A percentile compares a stretch with the other conserved stretches of the same genome.
phyloP scores from a whole-genome alignment of 2,888 invertebrate species.

The Sicus ferrugineus region DNA sequence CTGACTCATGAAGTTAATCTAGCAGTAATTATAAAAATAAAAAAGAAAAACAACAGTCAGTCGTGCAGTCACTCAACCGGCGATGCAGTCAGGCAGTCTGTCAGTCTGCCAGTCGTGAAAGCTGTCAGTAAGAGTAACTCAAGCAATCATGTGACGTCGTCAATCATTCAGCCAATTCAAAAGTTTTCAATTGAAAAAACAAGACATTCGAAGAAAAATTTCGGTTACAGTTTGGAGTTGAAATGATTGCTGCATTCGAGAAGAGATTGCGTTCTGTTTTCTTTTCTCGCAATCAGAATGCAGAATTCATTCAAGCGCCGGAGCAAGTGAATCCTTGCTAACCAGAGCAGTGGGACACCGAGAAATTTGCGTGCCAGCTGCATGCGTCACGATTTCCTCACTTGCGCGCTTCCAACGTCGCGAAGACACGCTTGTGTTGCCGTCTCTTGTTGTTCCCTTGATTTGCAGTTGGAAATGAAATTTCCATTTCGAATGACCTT shows the following conservation, averaged over 20 bases:
- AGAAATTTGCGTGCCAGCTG: neutral
- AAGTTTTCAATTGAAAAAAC: neutral
- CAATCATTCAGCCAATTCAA: neutral
- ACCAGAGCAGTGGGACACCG: neutral
- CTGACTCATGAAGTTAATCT: too few relatives aligned
- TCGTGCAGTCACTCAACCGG: too few relatives aligned
- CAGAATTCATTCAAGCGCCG: neutral
- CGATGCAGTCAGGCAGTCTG: too few relatives aligned
- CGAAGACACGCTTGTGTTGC: neutral
- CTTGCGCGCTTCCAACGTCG: too few relatives aligned
- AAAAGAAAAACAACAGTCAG: too few relatives aligned
- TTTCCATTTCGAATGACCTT: constrained; percentile 3
- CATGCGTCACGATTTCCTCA: too few relatives aligned
- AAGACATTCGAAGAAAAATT: neutral
- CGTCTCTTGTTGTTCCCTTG: neutral
- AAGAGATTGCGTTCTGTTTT: neutral
- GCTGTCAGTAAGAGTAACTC: neutral
- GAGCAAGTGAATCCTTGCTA: neutral
- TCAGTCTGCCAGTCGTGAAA: neutral
- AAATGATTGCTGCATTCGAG: neutral
- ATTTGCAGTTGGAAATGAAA: neutral
- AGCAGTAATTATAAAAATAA: too few relatives aligned
- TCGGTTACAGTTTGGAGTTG: neutral
- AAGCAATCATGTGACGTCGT: neutral
- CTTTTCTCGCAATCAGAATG: neutral